Percentiles rank a stretch among this genome's conserved stretches.
Conservation (phyloP, 2,113 vertebrate species). For the Psilopsiagon aymara region DNA sequence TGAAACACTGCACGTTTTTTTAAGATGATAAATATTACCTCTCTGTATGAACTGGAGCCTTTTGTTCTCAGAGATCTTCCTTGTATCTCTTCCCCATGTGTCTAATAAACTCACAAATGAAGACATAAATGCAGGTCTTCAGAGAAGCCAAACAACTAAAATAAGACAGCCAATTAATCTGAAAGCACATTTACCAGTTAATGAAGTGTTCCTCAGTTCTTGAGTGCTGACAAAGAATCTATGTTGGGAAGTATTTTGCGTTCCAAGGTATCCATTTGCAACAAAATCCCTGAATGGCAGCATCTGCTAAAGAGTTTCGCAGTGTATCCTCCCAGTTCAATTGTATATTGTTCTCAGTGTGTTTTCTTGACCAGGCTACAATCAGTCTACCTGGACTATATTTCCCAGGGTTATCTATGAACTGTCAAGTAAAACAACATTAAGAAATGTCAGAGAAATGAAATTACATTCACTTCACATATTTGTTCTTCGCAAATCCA, state of each 20-base stretch:
- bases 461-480: neutral
- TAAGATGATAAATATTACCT: neutral
- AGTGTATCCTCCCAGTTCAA: neutral
- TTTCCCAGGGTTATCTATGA: neutral
- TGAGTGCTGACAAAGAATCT: neutral
- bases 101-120: neutral
- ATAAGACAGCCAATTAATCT: neutral
- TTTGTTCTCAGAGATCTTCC: neutral
- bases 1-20: neutral
- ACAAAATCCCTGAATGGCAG: neutral
- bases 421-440: neutral
- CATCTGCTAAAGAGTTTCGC: neutral
- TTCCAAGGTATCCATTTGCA: neutral
- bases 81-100: neutral
- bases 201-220: neutral
- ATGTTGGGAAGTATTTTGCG: neutral
- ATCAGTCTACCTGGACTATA: neutral
- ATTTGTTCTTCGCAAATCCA: neutral
- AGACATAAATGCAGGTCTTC: neutral
- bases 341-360: neutral
- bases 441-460: neutral
- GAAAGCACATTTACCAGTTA: neutral
- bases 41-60: neutral
- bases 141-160: neutral
- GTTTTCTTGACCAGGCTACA: neutral